Evolutionary conservation across 2,888 invertebrate genomes (phyloP).

Genomic region (Automeris io): DNA sequence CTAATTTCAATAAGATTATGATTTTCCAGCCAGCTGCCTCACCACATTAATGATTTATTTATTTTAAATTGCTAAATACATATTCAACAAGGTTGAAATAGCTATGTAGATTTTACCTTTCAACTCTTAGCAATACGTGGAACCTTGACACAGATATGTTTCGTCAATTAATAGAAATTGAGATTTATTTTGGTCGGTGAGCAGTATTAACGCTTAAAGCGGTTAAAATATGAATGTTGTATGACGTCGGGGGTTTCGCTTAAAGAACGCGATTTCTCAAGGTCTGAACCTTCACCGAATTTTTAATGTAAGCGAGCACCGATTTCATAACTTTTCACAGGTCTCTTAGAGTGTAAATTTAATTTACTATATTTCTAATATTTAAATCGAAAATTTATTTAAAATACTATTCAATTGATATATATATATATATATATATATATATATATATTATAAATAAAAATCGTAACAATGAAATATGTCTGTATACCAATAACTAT

Average conservation of each 20-base stretch:
- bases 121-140: slow-evolving; percentile 52
- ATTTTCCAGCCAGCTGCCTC: slow-evolving; percentile 9
- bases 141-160: slow-evolving; percentile 61
- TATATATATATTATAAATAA: no score
- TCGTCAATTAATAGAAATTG: slow-evolving; percentile 55
- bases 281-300: slow-evolving; percentile 5
- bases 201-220: slow-evolving; percentile 25
- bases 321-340: background rate
- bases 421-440: no score
- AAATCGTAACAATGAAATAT: no score
- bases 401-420: no score
- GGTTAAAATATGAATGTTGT: slow-evolving; percentile 17
- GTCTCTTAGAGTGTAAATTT: background rate
- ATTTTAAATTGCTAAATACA: slow-evolving; percentile 45
- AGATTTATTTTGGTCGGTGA: slow-evolving; percentile 36
- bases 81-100: slow-evolving; percentile 55
- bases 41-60: slow-evolving; percentile 24
- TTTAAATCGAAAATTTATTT: no score
- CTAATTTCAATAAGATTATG: slow-evolving; percentile 6
- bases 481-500: no score
- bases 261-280: slow-evolving; percentile 15
- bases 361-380: background rate
- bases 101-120: slow-evolving; percentile 62
- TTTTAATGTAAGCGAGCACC: background rate
- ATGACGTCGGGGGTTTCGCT: slow-evolving; percentile 16